Evolutionary conservation across 1,140 invertebrate species (phyloP).

Genomic region (Bathynomus jamesi): DNA sequence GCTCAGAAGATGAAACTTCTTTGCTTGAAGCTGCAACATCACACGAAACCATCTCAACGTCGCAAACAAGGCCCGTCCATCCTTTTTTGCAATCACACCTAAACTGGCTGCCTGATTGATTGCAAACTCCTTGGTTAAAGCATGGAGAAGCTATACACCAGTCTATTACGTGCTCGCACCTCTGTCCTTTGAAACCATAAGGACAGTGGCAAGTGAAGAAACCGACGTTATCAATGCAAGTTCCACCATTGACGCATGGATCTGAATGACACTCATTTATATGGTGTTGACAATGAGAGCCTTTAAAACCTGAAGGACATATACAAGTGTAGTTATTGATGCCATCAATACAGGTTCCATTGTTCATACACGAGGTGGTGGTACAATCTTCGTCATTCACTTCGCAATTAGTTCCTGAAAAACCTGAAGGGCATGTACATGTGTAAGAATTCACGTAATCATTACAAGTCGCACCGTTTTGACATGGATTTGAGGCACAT

Average conservation of each 20-base stretch:
- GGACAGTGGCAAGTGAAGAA: slow-evolving; percentile 79
- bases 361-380: slow-evolving; percentile 72
- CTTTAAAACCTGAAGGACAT: slow-evolving; percentile 78
- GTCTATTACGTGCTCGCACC: slow-evolving; percentile 68
- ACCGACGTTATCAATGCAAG: slow-evolving; percentile 62
- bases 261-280: slow-evolving; percentile 87
- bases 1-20: slow-evolving; percentile 59
- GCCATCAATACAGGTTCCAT: slow-evolving; percentile 83
- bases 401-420: slow-evolving; percentile 87
- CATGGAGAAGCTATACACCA: slow-evolving; percentile 62
- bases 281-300: slow-evolving; percentile 83
- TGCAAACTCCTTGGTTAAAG: slow-evolving; percentile 82
- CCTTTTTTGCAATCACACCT: slow-evolving; percentile 77
- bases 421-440: slow-evolving; percentile 81
- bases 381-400: slow-evolving; percentile 80
- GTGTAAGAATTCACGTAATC: slow-evolving; percentile 91
- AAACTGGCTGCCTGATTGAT: slow-evolving; percentile 72
- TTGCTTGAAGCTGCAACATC: slow-evolving; percentile 75
- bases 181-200: slow-evolving; percentile 78
- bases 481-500: slow-evolving; percentile 73
- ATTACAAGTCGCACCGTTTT: slow-evolving; percentile 83
- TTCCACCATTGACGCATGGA: slow-evolving; percentile 79
- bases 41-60: slow-evolving; percentile 88
- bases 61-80: slow-evolving; percentile 89
- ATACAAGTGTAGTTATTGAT: slow-evolving; percentile 88